Base-by-base conservation (phyloP, 1,140 invertebrate genomes). In the Heliconius melpomene region DNA sequence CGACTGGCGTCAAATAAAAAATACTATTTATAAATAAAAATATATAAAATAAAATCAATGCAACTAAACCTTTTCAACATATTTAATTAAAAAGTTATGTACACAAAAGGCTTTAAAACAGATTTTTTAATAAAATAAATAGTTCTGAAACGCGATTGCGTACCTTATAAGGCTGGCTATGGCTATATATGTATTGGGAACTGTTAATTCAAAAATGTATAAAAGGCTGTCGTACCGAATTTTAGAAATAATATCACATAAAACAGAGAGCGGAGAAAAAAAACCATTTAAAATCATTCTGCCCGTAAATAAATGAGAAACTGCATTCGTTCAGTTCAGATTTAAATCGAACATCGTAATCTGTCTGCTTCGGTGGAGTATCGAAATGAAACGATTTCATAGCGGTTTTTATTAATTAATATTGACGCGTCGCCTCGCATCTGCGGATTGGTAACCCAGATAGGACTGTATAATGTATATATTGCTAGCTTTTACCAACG, bases 371-470 rank as follows among this genome's bases (percentile, higher is more conserved):
- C 23, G 60, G 60, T 29, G 23, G 60, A 66, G 60, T 66, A 66
- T 66, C 60, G 60, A 66, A 66, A 66, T 66, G 60, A 66, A 66
- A 66, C 60, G 60, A 66, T 66, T 66, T 66, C 60, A 66, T 66
- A 66, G 60, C 60, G 60, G 60, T 66, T 66, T 66, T 66, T 66
- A 66, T 66, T 66, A 66, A 66, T 66, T 66, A 66, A 66, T 66
- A 66, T 66, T 66, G 60, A 66, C 60, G 60, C 60, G 60, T 66
- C 60, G 60, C 60, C 13, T 66, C 26, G 60, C 60, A 66, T 66
- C 60, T 66, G 57, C 57, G 57, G 60, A 66, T 66, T 66, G 60
- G 60, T 66, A 26, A 66, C 60, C 60, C 60, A 66, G 60, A 66
- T 66, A 66, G 2, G 23, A 26, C 23, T 13, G 11, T 29, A 66